These are phyloP conservation scores for Pampusana beccarii DNA, from an alignment of 2,113 vertebrate genomes.

Conservation along the genomic window DNA sequence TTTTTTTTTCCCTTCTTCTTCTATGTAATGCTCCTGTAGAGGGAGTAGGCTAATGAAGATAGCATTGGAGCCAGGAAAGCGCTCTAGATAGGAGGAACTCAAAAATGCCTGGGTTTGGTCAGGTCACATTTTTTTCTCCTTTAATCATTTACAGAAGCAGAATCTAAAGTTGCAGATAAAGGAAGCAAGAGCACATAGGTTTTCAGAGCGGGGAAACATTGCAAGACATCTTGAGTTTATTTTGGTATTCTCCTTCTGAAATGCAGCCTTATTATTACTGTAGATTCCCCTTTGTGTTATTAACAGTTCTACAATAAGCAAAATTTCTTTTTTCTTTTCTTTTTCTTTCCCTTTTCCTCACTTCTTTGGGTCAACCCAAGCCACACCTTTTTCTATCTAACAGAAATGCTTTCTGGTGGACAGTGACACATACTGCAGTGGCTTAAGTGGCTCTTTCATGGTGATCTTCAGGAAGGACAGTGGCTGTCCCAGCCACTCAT, in stretches of 20 bases:
- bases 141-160: constrained; percentile 33
- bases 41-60: constrained; percentile 41
- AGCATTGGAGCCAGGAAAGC: constrained; percentile 23
- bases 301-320: not conserved
- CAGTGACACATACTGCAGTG: not conserved
- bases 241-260: not conserved
- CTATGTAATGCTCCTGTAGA: not conserved
- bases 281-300: not conserved
- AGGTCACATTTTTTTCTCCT: constrained; percentile 20
- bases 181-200: not conserved
- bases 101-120: constrained; percentile 39
- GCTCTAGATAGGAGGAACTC: not conserved
- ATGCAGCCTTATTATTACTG: not conserved
- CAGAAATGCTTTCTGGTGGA: not conserved
- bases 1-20: not conserved
- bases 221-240: not conserved
- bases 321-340: not conserved
- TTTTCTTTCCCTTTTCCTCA: not conserved
- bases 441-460: not conserved
- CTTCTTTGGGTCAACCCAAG: not conserved
- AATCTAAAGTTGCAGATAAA: not conserved
- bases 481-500: not conserved
- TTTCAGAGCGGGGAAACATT: not conserved
- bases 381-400: rapidly evolving
- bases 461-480: not conserved